Evolutionary conservation across 2,113 vertebrate genomes (phyloP), one percentile per base, ranked within the genome.

Genomic region (Conger conger): DNA sequence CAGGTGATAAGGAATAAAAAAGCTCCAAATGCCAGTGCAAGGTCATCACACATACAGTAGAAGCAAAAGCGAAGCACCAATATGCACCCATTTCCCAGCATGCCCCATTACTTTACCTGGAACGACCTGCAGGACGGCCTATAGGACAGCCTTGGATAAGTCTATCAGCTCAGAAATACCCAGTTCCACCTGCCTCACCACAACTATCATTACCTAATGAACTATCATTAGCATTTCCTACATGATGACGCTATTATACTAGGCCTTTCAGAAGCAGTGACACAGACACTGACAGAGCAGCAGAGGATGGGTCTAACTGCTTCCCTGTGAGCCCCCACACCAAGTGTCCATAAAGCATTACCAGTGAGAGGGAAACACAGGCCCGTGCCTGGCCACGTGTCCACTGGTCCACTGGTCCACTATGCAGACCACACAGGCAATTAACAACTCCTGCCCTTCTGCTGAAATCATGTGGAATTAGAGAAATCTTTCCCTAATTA

Each of bases 111-210:
- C 57, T 27, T 63, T 63, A 63, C 57, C 57, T 63, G 57, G 57
- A 27, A 63, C 23, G 57, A 20, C 57, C 57, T 27, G 57, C 30
- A 40, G 45, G 40, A n/a, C 27, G 79, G 42, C n/a, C n/a, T 9
- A 30, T 50, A 13, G 45, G 45, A 50, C 45, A 50, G 45, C 45
- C 11, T 50, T 50, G 45, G 45, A 50, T 15, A 50, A 50, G 45
- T 13, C 45, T 50, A 50, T 50, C 40, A 15, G 79, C 45, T n/a
- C n/a, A 18, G 45, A 53, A 50, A 53, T 53, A 27, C 40, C 30
- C 40, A 81, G 30, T 50, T 81, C n/a, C 42, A 81, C 3, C 40
- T n/a, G 8, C 79, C 79, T 81, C 79, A 81, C 53, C 79, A 81
- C n/a, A n/a, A n/a, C n/a, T n/a, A n/a, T n/a, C n/a, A n/a, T n/a